These are phyloP conservation scores for Mimachlamys varia DNA, from an alignment of 2,888 invertebrate species.

Conservation along the genomic window DNA sequence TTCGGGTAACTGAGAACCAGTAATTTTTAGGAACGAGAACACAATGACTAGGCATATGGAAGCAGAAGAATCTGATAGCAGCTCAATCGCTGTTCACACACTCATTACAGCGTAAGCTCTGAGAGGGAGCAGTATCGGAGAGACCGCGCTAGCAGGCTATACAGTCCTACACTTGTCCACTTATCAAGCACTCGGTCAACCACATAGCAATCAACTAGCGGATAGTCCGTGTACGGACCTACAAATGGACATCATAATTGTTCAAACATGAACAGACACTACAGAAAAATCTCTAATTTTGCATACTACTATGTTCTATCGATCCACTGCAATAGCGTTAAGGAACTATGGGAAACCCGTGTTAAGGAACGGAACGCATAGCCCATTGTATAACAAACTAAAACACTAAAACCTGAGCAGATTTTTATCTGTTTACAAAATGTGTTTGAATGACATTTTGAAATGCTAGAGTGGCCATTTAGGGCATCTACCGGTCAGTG, in stretches of 20 bases:
- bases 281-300: neutral
- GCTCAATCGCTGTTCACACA: neutral
- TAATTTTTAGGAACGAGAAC: neutral
- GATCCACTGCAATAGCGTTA: neutral
- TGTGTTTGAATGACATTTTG: neutral
- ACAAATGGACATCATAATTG: conserved; percentile 18
- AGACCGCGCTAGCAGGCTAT: neutral
- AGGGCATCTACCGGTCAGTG: neutral
- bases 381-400: neutral
- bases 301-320: neutral
- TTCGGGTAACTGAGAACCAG: neutral
- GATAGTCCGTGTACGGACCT: conserved; percentile 7
- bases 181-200: conserved; percentile 2
- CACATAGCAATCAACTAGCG: neutral
- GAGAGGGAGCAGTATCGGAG: neutral
- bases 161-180: neutral
- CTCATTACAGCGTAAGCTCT: neutral
- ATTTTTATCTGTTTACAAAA: neutral
- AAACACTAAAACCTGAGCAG: neutral
- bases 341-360: neutral
- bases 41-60: neutral
- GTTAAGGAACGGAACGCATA: neutral
- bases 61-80: neutral
- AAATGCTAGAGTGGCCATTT: neutral
- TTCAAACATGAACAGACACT: neutral